These are phyloP conservation scores for Dascillus cervinus DNA, from an alignment of 2,888 invertebrate genomes.

Conservation along the genomic window DNA sequence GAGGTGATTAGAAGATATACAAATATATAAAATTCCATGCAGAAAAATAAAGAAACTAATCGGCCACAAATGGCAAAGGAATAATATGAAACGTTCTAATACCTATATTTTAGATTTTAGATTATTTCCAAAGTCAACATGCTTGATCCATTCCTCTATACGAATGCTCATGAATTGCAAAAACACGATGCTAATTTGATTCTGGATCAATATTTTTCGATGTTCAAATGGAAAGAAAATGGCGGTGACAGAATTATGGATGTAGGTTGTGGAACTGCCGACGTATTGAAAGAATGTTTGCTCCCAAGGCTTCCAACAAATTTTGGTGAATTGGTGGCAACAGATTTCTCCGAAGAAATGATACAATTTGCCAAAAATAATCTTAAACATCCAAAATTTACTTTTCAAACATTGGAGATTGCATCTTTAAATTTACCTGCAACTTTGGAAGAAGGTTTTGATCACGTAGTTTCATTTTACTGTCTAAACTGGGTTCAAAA, in stretches of 20 bases:
- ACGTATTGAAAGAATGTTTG: constrained; percentile 57
- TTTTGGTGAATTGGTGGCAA: constrained; percentile 50
- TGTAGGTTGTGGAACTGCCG: constrained; percentile 68
- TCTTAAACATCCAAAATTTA: constrained; percentile 41
- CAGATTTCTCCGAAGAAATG: constrained; percentile 67
- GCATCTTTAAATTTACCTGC: constrained; percentile 43
- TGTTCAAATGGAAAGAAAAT: constrained; percentile 39
- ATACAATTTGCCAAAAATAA: constrained; percentile 54
- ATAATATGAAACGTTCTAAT: too few relatives aligned
- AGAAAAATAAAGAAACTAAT: too few relatives aligned
- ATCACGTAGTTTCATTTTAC: constrained; percentile 69
- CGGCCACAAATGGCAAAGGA: too few relatives aligned
- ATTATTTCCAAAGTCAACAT: too few relatives aligned
- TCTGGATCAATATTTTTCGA: too few relatives aligned
- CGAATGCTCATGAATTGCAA: too few relatives aligned
- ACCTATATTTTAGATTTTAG: too few relatives aligned
- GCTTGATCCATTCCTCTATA: too few relatives aligned
- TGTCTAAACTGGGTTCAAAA: constrained; percentile 72
- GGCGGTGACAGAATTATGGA: constrained; percentile 53
- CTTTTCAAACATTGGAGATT: constrained; percentile 53
- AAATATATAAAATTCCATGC: too few relatives aligned
- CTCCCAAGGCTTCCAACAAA: constrained; percentile 51
- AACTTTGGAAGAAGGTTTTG: constrained; percentile 47
- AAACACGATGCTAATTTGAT: too few relatives aligned
- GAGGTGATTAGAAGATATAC: too few relatives aligned